Percentiles rank a stretch among this genome's conserved stretches.
These are phyloP conservation scores for Mycetomoellerius zeteki DNA, from an alignment of 1,140 invertebrate species.

Conservation along the genomic window DNA sequence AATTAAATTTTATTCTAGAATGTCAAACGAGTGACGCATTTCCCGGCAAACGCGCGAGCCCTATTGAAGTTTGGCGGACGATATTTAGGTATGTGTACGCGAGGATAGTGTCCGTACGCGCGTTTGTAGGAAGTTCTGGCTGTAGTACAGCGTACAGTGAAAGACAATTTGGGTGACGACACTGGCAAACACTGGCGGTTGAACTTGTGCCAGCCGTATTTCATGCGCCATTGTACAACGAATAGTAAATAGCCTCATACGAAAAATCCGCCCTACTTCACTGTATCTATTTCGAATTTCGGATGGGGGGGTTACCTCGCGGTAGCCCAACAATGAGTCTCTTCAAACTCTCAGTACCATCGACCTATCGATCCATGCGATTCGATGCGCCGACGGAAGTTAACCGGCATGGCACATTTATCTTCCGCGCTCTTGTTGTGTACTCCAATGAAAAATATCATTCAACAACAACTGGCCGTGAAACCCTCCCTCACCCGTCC, in stretches of 20 bases:
- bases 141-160: slow-evolving; percentile 48
- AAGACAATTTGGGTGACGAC: slow-evolving; percentile 61
- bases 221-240: slow-evolving; percentile 58
- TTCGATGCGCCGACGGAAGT: slow-evolving; percentile 17
- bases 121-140: slow-evolving; percentile 47
- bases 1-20: slow-evolving; percentile 50
- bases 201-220: slow-evolving; percentile 63
- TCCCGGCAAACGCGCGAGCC: slow-evolving; percentile 14
- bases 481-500: not conserved
- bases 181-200: slow-evolving; percentile 58
- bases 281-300: slow-evolving; percentile 49
- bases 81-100: slow-evolving; percentile 10
- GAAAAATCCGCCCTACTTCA: slow-evolving; percentile 46
- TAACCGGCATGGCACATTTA: slow-evolving; percentile 28
- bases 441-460: slow-evolving; percentile 33
- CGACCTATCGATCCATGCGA: slow-evolving; percentile 45
- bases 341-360: slow-evolving; percentile 16
- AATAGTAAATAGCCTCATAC: slow-evolving; percentile 56
- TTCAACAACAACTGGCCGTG: slow-evolving; percentile 39
- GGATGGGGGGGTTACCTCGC: not conserved
- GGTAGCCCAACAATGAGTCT: slow-evolving; percentile 35
- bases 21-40: slow-evolving; percentile 16
- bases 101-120: slow-evolving; percentile 11
- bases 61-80: slow-evolving; percentile 26
- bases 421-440: slow-evolving; percentile 12